Base-by-base conservation (phyloP, 2,113 vertebrate species). In the Patagioenas fasciata region DNA sequence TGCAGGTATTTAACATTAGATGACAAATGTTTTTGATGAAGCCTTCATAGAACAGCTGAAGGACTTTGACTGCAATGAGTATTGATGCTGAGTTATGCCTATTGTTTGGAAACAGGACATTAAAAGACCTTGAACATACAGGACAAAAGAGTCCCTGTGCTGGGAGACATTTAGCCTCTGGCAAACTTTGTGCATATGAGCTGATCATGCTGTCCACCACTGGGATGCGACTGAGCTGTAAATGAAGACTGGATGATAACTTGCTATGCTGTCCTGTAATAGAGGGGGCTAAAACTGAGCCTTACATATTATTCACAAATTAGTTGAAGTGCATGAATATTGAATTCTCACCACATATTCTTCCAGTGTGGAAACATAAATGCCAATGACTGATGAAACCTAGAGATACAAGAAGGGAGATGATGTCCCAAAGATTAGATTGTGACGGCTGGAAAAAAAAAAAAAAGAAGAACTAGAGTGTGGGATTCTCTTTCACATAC, bases 401-500 rank as follows among this genome's bases (percentile, higher is more conserved):
- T 79, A 74, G 34, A 84, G 65, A 81, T 38, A n/a, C 7, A 72
- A 70, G 74, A 78, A 66, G 58, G 24, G 15, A 70, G 77, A 32
- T 56, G 34, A 25, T 81, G 53, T 62, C 78, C 70, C 26, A 53
- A 50, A 51, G 50, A 28, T 24, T 29, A n/a, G 40, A 57, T 21
- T 61, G 11, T 62, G 21, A 70, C 44, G 74, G 64, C 31, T 89
- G n/a, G 65, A 79, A 65, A 65, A 48, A 57, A 65, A 48, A 57
- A 15, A 67, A 64, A 29, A 13, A 14, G 12, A 61, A 91, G 67
- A 82, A 38, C 2, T 2, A 78, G 34, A 8, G 12, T 11, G 28
- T 62, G 53, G 80, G 58, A 92, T 93, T 95, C 88, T 48, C 89
- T 88, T 86, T 95, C 89, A 88, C 73, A 78, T 73, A 58, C 61